Conservation (phyloP, 1,140 invertebrate species). For the Hesperophylax magnus region DNA sequence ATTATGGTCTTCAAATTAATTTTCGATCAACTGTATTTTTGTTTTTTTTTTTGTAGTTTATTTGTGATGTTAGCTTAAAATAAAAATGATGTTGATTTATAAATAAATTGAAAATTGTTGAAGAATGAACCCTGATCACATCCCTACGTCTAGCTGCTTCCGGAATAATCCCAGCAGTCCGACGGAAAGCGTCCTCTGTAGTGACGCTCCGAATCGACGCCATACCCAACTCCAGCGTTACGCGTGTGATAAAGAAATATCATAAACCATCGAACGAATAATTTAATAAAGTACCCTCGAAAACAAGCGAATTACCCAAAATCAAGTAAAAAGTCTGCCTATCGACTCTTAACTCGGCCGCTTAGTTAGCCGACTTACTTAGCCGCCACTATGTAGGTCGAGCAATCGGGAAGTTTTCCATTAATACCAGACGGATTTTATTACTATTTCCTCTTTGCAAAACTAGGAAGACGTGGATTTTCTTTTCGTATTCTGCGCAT, state of each 20-base stretch:
- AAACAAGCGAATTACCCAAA: not conserved
- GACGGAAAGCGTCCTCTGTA: constrained; percentile 5
- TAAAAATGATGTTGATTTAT: too few species aligned
- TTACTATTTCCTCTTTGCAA: not conserved
- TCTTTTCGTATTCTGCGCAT: not conserved
- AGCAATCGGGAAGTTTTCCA: constrained; percentile 10
- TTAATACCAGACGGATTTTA: constrained; percentile 9
- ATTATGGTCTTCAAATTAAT: too few species aligned
- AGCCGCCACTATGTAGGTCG: constrained; percentile 2
- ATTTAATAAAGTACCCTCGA: not conserved
- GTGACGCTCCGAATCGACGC: constrained; percentile 7
- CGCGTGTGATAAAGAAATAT: constrained; percentile 20
- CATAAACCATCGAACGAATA: not conserved
- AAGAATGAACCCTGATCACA: not conserved
- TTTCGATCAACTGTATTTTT: too few species aligned
- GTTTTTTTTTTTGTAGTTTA: too few species aligned
- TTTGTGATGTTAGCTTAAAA: too few species aligned
- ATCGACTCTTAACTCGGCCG: not conserved
- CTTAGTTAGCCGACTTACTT: not conserved
- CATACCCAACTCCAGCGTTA: not conserved
- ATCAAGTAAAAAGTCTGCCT: not conserved
- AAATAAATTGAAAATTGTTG: too few species aligned
- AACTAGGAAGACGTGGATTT: not conserved
- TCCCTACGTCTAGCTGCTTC: constrained; percentile 26
- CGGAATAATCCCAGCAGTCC: constrained; percentile 35